A percentile compares a stretch with the other conserved stretches of the same genome.
phyloP scores from a whole-genome alignment of 2,797 vertebrate species.

The Leucoraja ocellata region DNA sequence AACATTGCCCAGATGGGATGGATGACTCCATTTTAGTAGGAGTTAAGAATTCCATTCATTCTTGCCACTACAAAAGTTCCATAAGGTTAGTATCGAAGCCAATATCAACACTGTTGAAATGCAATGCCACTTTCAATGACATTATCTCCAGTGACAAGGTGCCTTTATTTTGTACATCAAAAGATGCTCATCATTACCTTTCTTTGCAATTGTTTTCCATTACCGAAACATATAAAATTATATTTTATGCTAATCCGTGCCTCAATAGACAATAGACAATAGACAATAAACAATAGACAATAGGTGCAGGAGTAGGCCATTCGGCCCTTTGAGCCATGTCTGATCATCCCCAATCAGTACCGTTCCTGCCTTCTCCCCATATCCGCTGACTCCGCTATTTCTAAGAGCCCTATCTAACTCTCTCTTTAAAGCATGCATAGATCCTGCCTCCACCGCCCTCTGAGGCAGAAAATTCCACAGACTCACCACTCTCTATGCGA shows the following conservation, averaged over 20 bases:
- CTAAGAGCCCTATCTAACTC: no score
- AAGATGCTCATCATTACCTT: not conserved
- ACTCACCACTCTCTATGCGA: no score
- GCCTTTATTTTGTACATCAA: not conserved
- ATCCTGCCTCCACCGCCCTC: no score
- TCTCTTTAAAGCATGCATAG: no score
- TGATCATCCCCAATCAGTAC: no score
- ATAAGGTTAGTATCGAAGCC: not conserved
- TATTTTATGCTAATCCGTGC: not conserved
- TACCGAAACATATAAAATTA: not conserved
- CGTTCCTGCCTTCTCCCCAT: no score
- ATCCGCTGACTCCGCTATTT: no score
- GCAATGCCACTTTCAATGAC: not conserved
- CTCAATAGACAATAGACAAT: not conserved
- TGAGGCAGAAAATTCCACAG: no score
- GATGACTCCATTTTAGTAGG: constrained; percentile 1
- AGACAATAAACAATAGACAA: no score
- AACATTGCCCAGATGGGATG: constrained; percentile 19
- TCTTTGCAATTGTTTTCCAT: not conserved
- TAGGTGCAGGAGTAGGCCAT: no score
- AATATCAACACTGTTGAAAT: not conserved
- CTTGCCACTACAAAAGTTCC: not conserved
- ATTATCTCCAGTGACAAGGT: not conserved
- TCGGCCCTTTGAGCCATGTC: no score
- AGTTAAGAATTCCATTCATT: constrained; percentile 16